Evolutionary conservation across 2,113 vertebrate genomes (phyloP).

Genomic region (Mus musculus): GRCm39 chrX:160752001-160752500

Average conservation of each 20-base stretch:
- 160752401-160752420: not conserved
- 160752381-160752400: not conserved
- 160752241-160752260: conserved; percentile 1
- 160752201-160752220: not conserved
- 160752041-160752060: conserved; percentile 37
- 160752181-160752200: not conserved
- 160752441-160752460: not conserved
- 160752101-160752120: not conserved
- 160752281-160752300: not conserved
- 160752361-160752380: not conserved
- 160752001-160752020: conserved; percentile 26
- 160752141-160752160: not conserved
- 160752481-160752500: not conserved
- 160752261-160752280: conserved; percentile 12
- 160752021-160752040: conserved; percentile 16
- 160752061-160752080: not conserved
- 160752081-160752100: not conserved
- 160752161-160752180: not conserved
- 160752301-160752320: not conserved
- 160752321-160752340: not conserved
- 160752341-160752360: not conserved
- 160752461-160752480: not conserved
- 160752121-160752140: not conserved
- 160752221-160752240: conserved; percentile 29
- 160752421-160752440: not conserved